A percentile compares a stretch with the other conserved stretches of the same genome.
Conservation (phyloP, 2,797 vertebrate species). For the Fundulus diaphanus region DNA sequence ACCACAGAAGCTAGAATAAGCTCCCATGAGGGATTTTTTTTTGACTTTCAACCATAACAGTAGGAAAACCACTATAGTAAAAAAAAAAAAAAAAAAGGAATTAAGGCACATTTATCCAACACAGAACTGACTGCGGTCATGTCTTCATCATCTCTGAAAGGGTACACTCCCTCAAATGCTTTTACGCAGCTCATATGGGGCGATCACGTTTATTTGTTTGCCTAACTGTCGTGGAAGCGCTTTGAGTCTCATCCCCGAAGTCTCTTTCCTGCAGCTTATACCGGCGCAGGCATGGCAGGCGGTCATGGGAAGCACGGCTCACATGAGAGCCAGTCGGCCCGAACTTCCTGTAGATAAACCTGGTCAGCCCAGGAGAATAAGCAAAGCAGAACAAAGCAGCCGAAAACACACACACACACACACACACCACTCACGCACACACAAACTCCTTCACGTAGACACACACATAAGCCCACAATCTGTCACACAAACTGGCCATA, state of each 20-base stretch:
- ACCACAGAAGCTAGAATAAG: constrained; percentile 47
- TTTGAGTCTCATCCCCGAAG: constrained; percentile 22
- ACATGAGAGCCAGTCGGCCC: constrained; percentile 77
- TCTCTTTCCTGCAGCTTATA: constrained; percentile 37
- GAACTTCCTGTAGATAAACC: constrained; percentile 83
- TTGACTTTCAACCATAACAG: constrained; percentile 46
- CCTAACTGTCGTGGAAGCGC: constrained; percentile 31
- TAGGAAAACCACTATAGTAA: constrained; percentile 45
- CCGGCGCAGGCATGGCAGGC: constrained; percentile 50
- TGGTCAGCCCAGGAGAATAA: constrained; percentile 67
- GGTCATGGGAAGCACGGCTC: constrained; percentile 77
- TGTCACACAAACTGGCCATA: constrained; percentile 70
- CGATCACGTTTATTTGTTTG: constrained; percentile 52
- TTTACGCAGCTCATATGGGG: constrained; percentile 48
- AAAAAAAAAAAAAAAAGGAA: constrained; percentile 22
- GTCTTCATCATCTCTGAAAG: constrained; percentile 29
- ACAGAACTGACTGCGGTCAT: constrained; percentile 46
- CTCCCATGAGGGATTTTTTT: constrained; percentile 51
- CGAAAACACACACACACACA: constrained; percentile 21
- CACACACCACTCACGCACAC: background rate
- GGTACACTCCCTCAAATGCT: constrained; percentile 24
- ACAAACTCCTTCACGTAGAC: constrained; percentile 7
- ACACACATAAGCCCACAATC: constrained; percentile 47
- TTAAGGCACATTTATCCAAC: constrained; percentile 50
- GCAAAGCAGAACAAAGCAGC: constrained; percentile 66